Percentiles rank a stretch among this genome's conserved stretches.
These are phyloP conservation scores for Notodonta ziczac DNA, from an alignment of 2,888 invertebrate species.

Conservation along the genomic window DNA sequence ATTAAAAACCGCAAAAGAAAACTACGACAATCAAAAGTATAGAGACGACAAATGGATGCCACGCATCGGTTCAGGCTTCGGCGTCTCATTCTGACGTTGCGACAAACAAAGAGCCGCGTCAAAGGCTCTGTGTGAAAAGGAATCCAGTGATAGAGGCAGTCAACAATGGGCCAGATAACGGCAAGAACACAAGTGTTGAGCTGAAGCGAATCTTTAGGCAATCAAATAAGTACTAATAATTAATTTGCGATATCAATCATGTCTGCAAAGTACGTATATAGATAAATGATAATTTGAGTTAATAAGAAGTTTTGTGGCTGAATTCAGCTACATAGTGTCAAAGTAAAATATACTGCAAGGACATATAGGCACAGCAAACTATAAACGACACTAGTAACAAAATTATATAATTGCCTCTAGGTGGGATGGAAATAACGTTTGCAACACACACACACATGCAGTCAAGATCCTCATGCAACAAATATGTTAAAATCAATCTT, in stretches of 20 bases:
- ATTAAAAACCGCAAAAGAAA: constrained; percentile 42
- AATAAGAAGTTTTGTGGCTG: too few species aligned
- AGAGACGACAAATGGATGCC: constrained; percentile 60
- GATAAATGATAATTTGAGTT: too few species aligned
- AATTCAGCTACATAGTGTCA: too few species aligned
- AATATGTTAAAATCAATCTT: too few species aligned
- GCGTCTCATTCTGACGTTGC: constrained; percentile 79
- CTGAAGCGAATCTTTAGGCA: constrained; percentile 28
- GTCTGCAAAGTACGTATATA: too few species aligned
- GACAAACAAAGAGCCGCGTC: constrained; percentile 80
- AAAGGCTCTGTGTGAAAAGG: constrained; percentile 81
- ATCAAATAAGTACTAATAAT: neutral
- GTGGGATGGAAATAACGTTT: too few species aligned
- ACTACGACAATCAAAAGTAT: constrained; percentile 54
- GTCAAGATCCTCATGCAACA: too few species aligned
- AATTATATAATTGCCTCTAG: too few species aligned
- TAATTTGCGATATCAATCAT: neutral
- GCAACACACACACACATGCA: too few species aligned
- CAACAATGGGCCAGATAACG: constrained; percentile 79
- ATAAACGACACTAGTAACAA: too few species aligned
- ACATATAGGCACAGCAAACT: too few species aligned
- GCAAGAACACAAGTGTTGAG: constrained; percentile 38
- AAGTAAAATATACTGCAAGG: too few species aligned
- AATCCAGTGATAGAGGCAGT: constrained; percentile 83
- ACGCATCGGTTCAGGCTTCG: constrained; percentile 72